phyloP scores from a whole-genome alignment of 2,113 vertebrate species.

The Opisthocomus hoazin region DNA sequence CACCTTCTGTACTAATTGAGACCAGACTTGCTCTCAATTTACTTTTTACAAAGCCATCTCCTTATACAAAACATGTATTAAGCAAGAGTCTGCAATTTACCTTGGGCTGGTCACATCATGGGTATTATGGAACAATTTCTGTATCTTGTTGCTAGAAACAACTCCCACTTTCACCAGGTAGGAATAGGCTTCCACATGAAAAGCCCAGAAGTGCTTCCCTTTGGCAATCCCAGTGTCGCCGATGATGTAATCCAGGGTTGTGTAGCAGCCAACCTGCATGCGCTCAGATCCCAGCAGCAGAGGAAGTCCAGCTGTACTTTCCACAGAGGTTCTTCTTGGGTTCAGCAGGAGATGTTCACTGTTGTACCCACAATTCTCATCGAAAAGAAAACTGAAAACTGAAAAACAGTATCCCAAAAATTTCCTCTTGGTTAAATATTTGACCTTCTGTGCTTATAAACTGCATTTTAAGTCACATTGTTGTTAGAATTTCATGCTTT shows the following conservation, averaged over 20 bases:
- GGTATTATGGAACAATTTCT: constrained; percentile 91
- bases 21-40: not conserved
- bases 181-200: constrained; percentile 85
- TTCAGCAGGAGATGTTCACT: constrained; percentile 83
- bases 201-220: constrained; percentile 94
- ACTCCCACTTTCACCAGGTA: constrained; percentile 96
- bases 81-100: constrained; percentile 62
- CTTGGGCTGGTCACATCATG: constrained; percentile 90
- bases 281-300: constrained; percentile 87
- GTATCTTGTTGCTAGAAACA: constrained; percentile 85
- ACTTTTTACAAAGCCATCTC: not conserved
- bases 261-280: constrained; percentile 87
- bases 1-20: not conserved
- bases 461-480: not conserved
- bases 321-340: constrained; percentile 82
- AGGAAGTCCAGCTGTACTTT: constrained; percentile 86
- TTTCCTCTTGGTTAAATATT: not conserved
- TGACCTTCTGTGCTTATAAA: not conserved
- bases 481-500: not conserved
- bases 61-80: not conserved
- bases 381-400: constrained; percentile 95
- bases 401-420: not conserved
- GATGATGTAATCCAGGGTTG: constrained; percentile 90
- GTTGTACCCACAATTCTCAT: constrained; percentile 93
- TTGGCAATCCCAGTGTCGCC: constrained; percentile 87